Conservation (phyloP, 2,113 vertebrate species). For the Peromyscus leucopus region DNA sequence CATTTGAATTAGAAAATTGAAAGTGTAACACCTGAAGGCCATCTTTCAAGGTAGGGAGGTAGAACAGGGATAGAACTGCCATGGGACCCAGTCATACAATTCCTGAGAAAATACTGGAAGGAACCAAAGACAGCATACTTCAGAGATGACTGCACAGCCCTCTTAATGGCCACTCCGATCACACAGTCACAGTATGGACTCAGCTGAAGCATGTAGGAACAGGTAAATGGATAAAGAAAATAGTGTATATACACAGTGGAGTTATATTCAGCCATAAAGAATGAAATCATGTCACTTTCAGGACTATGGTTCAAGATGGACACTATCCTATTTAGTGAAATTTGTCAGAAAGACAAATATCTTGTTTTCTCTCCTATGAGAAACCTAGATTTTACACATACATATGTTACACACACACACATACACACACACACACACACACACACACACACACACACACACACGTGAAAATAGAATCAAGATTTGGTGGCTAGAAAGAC, state of each 20-base stretch:
- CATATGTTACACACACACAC: background rate
- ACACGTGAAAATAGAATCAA: background rate
- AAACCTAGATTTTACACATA: background rate
- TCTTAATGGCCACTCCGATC: background rate
- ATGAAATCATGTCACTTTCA: background rate
- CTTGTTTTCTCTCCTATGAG: background rate
- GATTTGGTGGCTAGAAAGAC: background rate
- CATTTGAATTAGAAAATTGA: conserved; percentile 28
- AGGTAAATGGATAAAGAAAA: background rate
- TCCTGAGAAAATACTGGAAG: background rate
- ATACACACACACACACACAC: background rate
- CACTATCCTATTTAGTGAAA: background rate
- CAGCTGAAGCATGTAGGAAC: background rate
- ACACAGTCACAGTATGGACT: no score
- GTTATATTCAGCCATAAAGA: background rate
- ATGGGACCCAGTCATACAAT: no score
- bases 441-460: background rate
- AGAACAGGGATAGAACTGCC: background rate
- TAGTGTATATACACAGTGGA: background rate
- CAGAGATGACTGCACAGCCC: background rate
- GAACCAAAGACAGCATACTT: background rate
- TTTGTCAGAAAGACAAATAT: background rate
- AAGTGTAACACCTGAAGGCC: conserved; percentile 43
- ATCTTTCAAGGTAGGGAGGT: no score
- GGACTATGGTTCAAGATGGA: background rate